phyloP scores from a whole-genome alignment of 2,797 vertebrate species.

The Champsocephalus gunnari region DNA sequence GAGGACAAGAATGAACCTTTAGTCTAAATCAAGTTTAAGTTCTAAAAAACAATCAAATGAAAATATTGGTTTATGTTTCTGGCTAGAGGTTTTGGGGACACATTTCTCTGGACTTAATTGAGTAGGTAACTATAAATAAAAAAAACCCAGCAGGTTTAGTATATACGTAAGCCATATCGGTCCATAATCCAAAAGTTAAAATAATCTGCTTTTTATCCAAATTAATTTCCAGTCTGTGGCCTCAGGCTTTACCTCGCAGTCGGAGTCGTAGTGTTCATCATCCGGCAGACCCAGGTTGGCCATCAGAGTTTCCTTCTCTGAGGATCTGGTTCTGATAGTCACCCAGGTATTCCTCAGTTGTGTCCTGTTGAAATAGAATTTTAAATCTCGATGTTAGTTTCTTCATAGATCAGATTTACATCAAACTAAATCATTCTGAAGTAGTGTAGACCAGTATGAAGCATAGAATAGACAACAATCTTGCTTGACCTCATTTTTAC shows the following conservation, averaged over 20 bases:
- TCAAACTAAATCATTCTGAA: not conserved
- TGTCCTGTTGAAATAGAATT: slow-evolving; percentile 48
- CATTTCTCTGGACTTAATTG: not conserved
- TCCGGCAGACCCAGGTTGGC: slow-evolving; percentile 63
- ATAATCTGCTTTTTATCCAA: not conserved
- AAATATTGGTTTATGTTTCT: not conserved
- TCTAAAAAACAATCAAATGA: not conserved
- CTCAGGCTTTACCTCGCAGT: slow-evolving; percentile 66
- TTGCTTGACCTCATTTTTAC: slow-evolving; percentile 37
- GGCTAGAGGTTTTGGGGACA: too few relatives aligned
- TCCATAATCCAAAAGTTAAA: not conserved
- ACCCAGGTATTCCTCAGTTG: slow-evolving; percentile 13
- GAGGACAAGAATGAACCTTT: not conserved
- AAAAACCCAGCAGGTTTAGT: not conserved
- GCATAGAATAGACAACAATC: too few relatives aligned
- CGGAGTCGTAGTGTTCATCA: slow-evolving; percentile 53
- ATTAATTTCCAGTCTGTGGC: not conserved
- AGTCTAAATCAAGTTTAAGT: not conserved
- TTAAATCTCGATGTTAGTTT: not conserved
- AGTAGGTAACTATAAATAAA: not conserved
- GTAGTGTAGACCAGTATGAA: not conserved
- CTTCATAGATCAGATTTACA: not conserved
- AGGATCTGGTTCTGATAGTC: slow-evolving; percentile 34
- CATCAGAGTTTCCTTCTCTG: slow-evolving; percentile 77
- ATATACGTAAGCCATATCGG: not conserved